phyloP scores from a whole-genome alignment of 2,113 vertebrate genomes.

The Corythornis vintsioides region DNA sequence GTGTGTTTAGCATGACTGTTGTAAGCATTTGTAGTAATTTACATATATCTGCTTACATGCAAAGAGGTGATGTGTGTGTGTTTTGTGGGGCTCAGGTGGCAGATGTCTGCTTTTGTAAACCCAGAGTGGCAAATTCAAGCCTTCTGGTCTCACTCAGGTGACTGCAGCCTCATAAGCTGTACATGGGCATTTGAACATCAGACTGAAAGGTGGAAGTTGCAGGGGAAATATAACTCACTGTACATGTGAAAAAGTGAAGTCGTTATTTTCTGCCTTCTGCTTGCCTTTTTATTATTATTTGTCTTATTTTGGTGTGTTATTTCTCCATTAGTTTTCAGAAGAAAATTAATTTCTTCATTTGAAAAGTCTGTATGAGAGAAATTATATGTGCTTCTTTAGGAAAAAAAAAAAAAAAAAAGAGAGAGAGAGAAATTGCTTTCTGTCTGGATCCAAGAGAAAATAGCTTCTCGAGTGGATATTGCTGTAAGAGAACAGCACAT shows the following conservation, averaged over 20 bases:
- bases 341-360: background rate
- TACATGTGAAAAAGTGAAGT: background rate
- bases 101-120: background rate
- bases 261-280: background rate
- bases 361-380: background rate
- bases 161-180: background rate
- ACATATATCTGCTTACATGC: background rate
- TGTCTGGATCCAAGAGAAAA: background rate
- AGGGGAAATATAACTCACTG: background rate
- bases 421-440: background rate
- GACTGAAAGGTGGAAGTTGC: background rate
- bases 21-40: background rate
- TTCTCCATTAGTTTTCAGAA: background rate
- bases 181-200: background rate
- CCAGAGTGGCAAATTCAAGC: background rate
- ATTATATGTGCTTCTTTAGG: background rate
- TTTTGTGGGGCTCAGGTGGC: background rate
- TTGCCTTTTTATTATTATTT: background rate
- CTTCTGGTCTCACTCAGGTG: background rate
- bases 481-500: background rate
- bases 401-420: background rate
- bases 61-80: background rate
- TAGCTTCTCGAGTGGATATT: background rate
- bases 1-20: background rate
- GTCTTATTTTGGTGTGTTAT: background rate